Percentiles rank a stretch among this genome's conserved stretches.
phyloP scores from a whole-genome alignment of 2,113 vertebrate species.

The Tamias sibiricus region DNA sequence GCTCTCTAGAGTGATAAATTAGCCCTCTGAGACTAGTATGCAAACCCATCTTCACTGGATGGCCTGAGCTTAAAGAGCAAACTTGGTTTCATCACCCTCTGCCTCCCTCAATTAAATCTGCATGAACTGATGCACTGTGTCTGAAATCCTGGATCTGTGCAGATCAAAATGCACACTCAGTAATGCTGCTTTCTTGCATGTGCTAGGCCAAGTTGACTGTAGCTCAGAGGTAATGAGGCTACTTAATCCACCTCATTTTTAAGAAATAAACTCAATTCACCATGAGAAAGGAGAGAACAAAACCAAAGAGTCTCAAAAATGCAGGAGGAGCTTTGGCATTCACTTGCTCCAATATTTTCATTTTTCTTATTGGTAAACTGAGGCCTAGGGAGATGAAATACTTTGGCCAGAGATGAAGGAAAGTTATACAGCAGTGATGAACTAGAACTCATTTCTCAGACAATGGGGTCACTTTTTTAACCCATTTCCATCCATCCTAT shows the following conservation, averaged over 20 bases:
- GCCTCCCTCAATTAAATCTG: constrained; percentile 74
- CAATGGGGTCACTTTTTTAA: background rate
- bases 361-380: constrained; percentile 27
- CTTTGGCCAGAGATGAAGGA: background rate
- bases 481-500: background rate
- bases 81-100: constrained; percentile 69
- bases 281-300: background rate
- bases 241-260: constrained; percentile 64
- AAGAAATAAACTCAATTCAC: background rate
- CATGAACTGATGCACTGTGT: constrained; percentile 77
- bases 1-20: constrained; percentile 75
- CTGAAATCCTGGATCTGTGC: constrained; percentile 81
- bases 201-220: constrained; percentile 77
- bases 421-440: background rate
- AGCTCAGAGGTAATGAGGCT: constrained; percentile 60
- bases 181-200: constrained; percentile 79
- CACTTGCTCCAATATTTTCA: background rate
- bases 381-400: background rate
- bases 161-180: constrained; percentile 80
- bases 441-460: background rate
- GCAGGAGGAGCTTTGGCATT: background rate
- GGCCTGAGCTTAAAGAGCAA: constrained; percentile 83
- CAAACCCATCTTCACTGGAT: constrained; percentile 84
- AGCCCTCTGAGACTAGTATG: constrained; percentile 85
- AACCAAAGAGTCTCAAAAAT: background rate